These are phyloP conservation scores for Pseudomugil gertrudae DNA, from an alignment of 2,797 vertebrate genomes.

Conservation along the genomic window DNA sequence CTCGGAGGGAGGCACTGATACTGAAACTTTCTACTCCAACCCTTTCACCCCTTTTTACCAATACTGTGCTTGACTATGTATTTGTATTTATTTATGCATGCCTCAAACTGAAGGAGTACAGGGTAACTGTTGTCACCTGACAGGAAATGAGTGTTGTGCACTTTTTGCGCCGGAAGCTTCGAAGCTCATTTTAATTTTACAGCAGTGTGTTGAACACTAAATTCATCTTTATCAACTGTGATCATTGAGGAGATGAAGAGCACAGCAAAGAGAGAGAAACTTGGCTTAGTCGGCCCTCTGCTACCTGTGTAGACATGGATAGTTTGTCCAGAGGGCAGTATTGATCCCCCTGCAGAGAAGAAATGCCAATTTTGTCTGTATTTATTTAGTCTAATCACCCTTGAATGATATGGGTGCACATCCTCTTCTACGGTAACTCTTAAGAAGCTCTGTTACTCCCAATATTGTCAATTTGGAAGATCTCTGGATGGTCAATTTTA, in stretches of 20 bases:
- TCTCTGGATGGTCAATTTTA: background rate
- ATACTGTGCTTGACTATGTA: constrained; percentile 44
- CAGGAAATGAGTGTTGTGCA: constrained; percentile 4
- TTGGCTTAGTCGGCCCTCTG: background rate
- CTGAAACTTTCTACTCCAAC: constrained; percentile 27
- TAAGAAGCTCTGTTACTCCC: constrained; percentile 7
- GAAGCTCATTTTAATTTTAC: constrained; percentile 4
- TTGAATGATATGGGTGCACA: constrained; percentile 3
- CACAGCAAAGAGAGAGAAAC: constrained; percentile 2
- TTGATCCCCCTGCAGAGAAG: constrained; percentile 26
- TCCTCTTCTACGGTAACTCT: constrained; percentile 5
- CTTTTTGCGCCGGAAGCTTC: background rate
- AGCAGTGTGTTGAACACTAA: constrained; percentile 6
- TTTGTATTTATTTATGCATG: constrained; percentile 61
- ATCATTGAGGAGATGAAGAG: background rate
- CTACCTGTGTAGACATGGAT: constrained; percentile 20
- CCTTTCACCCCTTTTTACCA: constrained; percentile 38
- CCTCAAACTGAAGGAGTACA: constrained; percentile 45
- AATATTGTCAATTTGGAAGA: background rate
- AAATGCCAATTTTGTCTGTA: constrained; percentile 13
- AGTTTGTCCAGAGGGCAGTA: constrained; percentile 4
- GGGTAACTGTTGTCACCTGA: constrained; percentile 31
- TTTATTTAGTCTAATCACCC: constrained; percentile 20
- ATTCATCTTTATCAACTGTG: constrained; percentile 12
- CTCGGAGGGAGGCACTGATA: constrained; percentile 27